Base-by-base conservation (phyloP, 1,140 invertebrate species). In the Berghia stephanieae region DNA sequence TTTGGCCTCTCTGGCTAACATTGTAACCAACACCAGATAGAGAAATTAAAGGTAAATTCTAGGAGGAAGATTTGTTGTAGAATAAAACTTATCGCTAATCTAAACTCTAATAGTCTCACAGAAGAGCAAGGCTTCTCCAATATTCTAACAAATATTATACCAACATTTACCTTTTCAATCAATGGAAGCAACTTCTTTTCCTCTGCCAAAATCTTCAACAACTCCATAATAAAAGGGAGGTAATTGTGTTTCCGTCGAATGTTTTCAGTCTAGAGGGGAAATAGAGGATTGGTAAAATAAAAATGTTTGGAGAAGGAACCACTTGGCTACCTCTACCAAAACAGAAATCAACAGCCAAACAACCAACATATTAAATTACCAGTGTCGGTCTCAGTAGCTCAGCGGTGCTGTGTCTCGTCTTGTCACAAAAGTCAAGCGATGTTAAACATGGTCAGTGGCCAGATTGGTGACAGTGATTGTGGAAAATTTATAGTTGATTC, bases 161-260 rank as follows among this genome's bases (percentile, higher is more conserved):
- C 36, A 1, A 63, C 6, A 34, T 21, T 57, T 78, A 89, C 88
- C 83, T 88, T 87, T 81, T 88, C 86, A 40, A 89, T 86, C 18
- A 89, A 76, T 18, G 86, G 83, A 79, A 95, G 91, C 52, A 99
- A 89, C 89, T 98, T 96, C 42, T 95, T 96, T 88, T 98, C 94
- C 87, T 96, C 94, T 0, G 97, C 98, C 71, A 99, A 91, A 82
- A 96, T 93, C 90, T 98, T 98, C 24, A 99, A 89, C 70, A 99
- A 91, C 90, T 98, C 96, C 84, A 99, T 95, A 78, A 99, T 99
- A 74, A 99, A 93, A 2, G 98, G 98, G 73, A 99, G 91, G 89
- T 99, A 99, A 89, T 99, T 99, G 88, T 99, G 98, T 86, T 96
- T 95, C 71, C 98, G 91, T 46, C 98, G 92, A 40, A 96, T 93